Base-by-base conservation (phyloP, 2,113 vertebrate genomes). In the Baryphthengus martii region DNA sequence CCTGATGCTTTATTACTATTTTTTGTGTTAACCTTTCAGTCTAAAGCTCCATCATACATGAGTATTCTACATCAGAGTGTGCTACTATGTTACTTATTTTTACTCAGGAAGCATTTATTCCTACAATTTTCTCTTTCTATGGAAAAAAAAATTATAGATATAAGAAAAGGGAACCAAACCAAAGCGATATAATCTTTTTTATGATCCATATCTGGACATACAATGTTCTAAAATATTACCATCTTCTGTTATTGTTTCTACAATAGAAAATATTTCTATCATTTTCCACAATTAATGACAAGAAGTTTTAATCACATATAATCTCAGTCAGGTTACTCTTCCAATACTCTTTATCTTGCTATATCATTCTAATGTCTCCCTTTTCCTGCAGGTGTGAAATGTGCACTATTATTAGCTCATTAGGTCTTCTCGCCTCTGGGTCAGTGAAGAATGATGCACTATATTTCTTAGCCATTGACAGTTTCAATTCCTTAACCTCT, bases 401-500 rank as follows among this genome's bases (percentile, higher is more conserved):
- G 39, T 80, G 55, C 16, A 23, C 45, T 97, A n/a, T 95, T 88
- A 96, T 95, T 88, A 95, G 62, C 56, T 95, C 88, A 90, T 97
- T 94, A 96, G 77, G 78, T 90, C 73, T 93, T 96, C 91, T 78
- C 79, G 84, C 56, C 96, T 94, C 80, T 95, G 73, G 88, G 73
- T 93, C 61, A 81, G 44, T 44, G 74, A 97, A 92, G 86, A 96
- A 93, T 94, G 79, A 95, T 91, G 95, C 95, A 75, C 88, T 89
- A 73, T 93, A 87, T 95, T 95, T 93, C 80, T 96, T 95, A 65
- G 35, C 31, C 84, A 91, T 77, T 94, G 82, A 90, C 89, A 94
- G 55, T 75, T 95, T 88, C 90, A 96, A 93, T 96, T 91, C 70
- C 62, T 97, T 96, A 97, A 88, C 75, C 49, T 91, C 95, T 96